Percentiles rank a stretch among this genome's conserved stretches.
These are phyloP conservation scores for Cochlearius cochlearius DNA, from an alignment of 2,113 vertebrate species.

Conservation along the genomic window DNA sequence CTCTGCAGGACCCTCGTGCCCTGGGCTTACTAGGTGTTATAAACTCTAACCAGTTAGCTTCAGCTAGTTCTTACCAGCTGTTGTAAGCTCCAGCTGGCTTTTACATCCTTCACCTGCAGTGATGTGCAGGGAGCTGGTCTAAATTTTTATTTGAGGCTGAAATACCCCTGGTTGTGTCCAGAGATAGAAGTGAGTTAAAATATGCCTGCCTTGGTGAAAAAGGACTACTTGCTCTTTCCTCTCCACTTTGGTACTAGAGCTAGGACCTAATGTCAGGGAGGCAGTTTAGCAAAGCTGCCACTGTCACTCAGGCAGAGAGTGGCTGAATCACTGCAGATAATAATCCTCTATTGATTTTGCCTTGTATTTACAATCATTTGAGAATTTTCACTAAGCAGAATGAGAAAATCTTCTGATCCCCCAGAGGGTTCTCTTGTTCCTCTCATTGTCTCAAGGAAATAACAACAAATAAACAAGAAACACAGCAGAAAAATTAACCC, in stretches of 20 bases:
- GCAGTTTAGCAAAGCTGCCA: not conserved
- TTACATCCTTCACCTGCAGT: not conserved
- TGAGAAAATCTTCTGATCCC: constrained; percentile 11
- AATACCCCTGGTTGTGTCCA: not conserved
- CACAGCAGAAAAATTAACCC: constrained; percentile 38
- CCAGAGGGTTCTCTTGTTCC: not conserved
- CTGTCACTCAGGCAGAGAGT: not conserved
- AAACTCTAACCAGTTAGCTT: not conserved
- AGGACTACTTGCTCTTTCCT: not conserved
- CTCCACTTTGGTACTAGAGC: not conserved
- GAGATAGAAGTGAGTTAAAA: not conserved
- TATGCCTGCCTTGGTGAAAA: not conserved
- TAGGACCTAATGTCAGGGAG: not conserved
- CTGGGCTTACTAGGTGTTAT: not conserved
- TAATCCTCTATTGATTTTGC: constrained; percentile 14
- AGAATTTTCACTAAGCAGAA: constrained; percentile 27
- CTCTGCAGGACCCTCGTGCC: not conserved
- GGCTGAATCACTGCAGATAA: not conserved
- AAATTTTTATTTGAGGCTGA: not conserved
- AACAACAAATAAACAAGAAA: constrained; percentile 14
- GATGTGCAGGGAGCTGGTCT: not conserved
- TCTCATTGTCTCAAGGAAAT: not conserved
- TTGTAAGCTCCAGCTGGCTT: not conserved
- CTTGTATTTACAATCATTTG: not conserved
- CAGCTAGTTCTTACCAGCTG: not conserved